Conservation (phyloP, 2,113 vertebrate species). For the Gadus chalcogrammus region DNA sequence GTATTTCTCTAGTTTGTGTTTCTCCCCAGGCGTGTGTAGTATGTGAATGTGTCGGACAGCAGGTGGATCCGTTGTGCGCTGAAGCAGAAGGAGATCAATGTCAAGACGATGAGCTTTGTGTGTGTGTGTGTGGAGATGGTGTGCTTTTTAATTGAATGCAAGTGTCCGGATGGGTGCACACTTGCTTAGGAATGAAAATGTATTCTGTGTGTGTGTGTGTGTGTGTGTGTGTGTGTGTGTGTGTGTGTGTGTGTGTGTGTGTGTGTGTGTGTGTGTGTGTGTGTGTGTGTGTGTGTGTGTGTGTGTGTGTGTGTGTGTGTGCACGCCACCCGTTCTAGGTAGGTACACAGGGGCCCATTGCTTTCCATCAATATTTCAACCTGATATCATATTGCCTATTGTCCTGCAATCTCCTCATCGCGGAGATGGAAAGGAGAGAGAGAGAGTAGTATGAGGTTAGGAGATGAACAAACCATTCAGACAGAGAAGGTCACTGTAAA, state of each 20-base stretch:
- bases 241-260: conserved; percentile 17
- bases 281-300: conserved; percentile 22
- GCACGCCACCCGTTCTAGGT: neutral
- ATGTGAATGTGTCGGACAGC: too few species aligned
- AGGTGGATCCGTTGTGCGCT: too few species aligned
- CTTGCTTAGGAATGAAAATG: too few species aligned
- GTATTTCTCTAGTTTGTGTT: neutral
- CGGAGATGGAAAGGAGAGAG: neutral
- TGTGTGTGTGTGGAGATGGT: too few species aligned
- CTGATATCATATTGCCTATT: conserved; percentile 68
- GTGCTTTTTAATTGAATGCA: too few species aligned
- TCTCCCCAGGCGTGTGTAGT: neutral
- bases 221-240: conserved; percentile 14
- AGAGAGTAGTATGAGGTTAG: neutral
- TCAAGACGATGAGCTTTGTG: too few species aligned
- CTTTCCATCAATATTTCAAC: conserved; percentile 69
- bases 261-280: conserved; percentile 19
- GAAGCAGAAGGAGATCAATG: too few species aligned
- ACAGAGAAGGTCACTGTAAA: too few species aligned
- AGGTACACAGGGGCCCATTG: conserved; percentile 21
- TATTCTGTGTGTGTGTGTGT: conserved; percentile 11
- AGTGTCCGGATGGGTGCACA: too few species aligned
- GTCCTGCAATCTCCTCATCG: conserved; percentile 38
- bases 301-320: conserved; percentile 11
- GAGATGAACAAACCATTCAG: neutral